Evolutionary conservation across 2,797 vertebrate species (phyloP).

Genomic region (Sebastes diploproa): DNA sequence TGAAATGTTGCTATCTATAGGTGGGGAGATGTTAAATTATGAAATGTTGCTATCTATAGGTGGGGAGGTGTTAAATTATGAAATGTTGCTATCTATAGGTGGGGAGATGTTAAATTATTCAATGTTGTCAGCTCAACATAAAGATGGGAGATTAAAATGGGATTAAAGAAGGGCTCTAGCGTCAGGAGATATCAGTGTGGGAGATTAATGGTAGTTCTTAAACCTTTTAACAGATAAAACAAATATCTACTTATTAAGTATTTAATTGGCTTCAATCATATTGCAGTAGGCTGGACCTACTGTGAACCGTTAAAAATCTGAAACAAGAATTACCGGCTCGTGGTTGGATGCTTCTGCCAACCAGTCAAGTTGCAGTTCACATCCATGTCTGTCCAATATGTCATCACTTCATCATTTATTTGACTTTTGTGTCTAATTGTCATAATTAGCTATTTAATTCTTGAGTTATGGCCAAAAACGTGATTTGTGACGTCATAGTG

Average conservation of each 20-base stretch:
- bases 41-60: too few relatives aligned
- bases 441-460: too few relatives aligned
- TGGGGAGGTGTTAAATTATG: background rate
- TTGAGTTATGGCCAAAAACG: too few relatives aligned
- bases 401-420: too few relatives aligned
- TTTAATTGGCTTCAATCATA: background rate
- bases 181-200: background rate
- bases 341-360: too few relatives aligned
- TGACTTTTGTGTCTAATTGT: too few relatives aligned
- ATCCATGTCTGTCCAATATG: too few relatives aligned
- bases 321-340: too few relatives aligned
- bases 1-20: too few relatives aligned
- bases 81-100: background rate
- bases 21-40: too few relatives aligned
- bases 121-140: background rate
- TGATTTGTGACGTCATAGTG: too few relatives aligned
- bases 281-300: background rate
- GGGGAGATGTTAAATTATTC: background rate
- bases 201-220: background rate
- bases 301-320: background rate
- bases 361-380: too few relatives aligned
- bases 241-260: background rate
- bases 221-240: background rate
- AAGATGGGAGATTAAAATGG: background rate
- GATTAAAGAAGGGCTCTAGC: background rate